Evolutionary conservation across 1,140 invertebrate genomes (phyloP).

Genomic region (Zaprionus ghesquierei): DNA sequence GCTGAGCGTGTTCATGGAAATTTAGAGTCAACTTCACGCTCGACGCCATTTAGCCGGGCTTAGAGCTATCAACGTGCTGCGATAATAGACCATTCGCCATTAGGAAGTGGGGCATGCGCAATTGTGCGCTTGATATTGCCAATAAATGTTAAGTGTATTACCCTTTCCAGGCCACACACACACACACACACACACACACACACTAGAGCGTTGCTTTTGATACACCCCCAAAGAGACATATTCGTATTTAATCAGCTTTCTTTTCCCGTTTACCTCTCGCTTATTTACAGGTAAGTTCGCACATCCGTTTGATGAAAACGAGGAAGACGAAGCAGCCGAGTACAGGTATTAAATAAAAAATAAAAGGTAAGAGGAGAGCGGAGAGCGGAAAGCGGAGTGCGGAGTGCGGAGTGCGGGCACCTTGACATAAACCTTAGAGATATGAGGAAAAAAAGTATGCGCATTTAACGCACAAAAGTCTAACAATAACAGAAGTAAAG

Average conservation of each 20-base stretch:
- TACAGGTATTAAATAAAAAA: conserved; percentile 55
- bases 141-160: conserved; percentile 72
- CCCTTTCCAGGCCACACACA: conserved; percentile 14
- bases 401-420: too few species aligned
- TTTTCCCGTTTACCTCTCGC: conserved; percentile 48
- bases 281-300: conserved; percentile 76
- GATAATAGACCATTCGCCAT: conserved; percentile 65
- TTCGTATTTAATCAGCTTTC: conserved; percentile 75
- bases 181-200: background rate
- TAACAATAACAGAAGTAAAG: conserved; percentile 61
- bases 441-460: conserved; percentile 67
- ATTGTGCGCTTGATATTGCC: conserved; percentile 55
- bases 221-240: background rate
- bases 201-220: background rate
- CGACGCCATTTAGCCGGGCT: conserved; percentile 19
- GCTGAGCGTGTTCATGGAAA: conserved; percentile 7
- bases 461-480: conserved; percentile 70
- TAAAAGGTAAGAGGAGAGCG: background rate
- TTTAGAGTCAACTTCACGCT: conserved; percentile 10
- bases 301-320: conserved; percentile 35
- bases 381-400: too few species aligned
- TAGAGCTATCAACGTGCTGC: conserved; percentile 35
- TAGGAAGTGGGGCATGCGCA: conserved; percentile 61
- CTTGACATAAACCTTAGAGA: conserved; percentile 80
- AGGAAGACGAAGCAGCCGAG: conserved; percentile 22